These are phyloP conservation scores for Drosophila falleni DNA, from an alignment of 2,888 invertebrate genomes.

Conservation along the genomic window DNA sequence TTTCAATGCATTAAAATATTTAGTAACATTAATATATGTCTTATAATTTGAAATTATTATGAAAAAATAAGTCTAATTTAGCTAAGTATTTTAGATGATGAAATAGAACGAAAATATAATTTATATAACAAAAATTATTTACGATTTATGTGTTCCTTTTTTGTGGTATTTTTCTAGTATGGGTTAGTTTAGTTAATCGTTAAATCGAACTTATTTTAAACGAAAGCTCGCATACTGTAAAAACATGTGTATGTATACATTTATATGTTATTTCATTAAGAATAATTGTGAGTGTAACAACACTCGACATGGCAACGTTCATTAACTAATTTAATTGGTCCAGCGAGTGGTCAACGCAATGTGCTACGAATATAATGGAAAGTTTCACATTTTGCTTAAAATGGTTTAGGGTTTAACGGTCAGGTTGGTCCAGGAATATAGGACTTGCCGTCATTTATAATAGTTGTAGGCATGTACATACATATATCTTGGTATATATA, in stretches of 20 bases:
- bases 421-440: slow-evolving; percentile 25
- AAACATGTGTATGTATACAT: neutral
- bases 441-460: slow-evolving; percentile 57
- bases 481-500: slow-evolving; percentile 4
- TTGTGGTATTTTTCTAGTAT: too few relatives aligned
- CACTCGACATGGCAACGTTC: slow-evolving; percentile 16
- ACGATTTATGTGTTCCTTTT: too few relatives aligned
- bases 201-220: neutral
- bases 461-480: slow-evolving; percentile 23
- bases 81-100: too few relatives aligned
- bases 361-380: slow-evolving; percentile 37
- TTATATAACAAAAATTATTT: too few relatives aligned
- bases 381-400: slow-evolving; percentile 30
- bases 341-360: slow-evolving; percentile 35
- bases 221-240: neutral
- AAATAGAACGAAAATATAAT: too few relatives aligned
- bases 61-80: neutral
- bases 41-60: neutral
- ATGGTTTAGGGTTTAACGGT: slow-evolving; percentile 43
- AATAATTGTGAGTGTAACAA: slow-evolving; percentile 11
- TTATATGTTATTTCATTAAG: slow-evolving; percentile 2
- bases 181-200: neutral
- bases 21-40: too few relatives aligned
- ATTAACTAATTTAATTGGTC: slow-evolving; percentile 37
- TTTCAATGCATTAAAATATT: too few relatives aligned